These are phyloP conservation scores for Microcebus murinus DNA, from an alignment of 2,113 vertebrate species.

Conservation along the genomic window DNA sequence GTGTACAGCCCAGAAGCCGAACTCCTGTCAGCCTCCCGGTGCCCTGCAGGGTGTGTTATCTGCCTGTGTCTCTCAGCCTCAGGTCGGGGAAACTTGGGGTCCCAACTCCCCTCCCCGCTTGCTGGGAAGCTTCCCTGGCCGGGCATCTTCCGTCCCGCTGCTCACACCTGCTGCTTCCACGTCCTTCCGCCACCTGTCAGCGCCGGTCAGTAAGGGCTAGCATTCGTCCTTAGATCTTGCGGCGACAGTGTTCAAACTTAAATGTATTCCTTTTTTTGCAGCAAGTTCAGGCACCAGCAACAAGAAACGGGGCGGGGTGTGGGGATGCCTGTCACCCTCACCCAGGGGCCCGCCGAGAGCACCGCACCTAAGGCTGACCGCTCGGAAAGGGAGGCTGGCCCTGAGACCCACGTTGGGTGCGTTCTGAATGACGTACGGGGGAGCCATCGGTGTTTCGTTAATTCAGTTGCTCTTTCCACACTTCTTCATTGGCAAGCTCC, in stretches of 20 bases:
- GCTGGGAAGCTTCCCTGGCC: neutral
- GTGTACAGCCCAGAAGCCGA: neutral
- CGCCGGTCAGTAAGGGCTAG: neutral
- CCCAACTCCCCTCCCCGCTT: rapidly evolving
- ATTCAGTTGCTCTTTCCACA: neutral
- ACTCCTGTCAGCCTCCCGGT: rapidly evolving
- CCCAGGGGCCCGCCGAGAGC: rapidly evolving
- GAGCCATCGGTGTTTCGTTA: neutral
- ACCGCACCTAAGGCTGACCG: rapidly evolving
- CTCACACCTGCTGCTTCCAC: neutral
- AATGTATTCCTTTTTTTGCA: neutral
- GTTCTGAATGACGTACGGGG: rapidly evolving
- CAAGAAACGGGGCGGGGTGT: neutral
- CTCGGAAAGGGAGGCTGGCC: rapidly evolving
- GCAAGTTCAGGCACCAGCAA: too few relatives aligned
- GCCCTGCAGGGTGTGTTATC: rapidly evolving
- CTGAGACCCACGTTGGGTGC: too few relatives aligned
- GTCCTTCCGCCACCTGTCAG: too few relatives aligned
- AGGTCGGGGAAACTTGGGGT: neutral
- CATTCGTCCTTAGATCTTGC: too few relatives aligned
- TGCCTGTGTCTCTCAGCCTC: neutral
- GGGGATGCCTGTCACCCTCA: rapidly evolving
- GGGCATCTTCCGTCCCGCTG: rapidly evolving
- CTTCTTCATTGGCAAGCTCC: neutral
- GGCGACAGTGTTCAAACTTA: too few relatives aligned